These are phyloP conservation scores for Drosophila leonis DNA, from an alignment of 2,888 invertebrate genomes.

Conservation along the genomic window DNA sequence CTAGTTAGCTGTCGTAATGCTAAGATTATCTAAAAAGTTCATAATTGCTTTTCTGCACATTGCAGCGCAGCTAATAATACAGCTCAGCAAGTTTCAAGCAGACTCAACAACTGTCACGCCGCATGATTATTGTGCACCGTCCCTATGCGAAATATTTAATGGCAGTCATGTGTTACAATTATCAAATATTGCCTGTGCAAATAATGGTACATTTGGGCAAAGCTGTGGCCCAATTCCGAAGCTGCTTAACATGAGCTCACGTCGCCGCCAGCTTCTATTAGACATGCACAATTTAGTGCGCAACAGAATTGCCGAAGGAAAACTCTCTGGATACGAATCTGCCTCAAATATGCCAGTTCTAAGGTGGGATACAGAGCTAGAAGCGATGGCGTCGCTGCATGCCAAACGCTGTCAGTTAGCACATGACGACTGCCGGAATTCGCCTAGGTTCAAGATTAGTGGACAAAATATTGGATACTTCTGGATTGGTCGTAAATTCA, in stretches of 20 bases:
- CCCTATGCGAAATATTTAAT: slow-evolving; percentile 81
- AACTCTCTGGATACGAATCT: slow-evolving; percentile 72
- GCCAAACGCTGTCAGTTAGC: slow-evolving; percentile 81
- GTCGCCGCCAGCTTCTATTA: slow-evolving; percentile 80
- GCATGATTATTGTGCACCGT: slow-evolving; percentile 69
- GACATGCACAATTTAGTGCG: slow-evolving; percentile 84
- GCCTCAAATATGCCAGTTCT: slow-evolving; percentile 82
- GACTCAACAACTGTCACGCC: background rate
- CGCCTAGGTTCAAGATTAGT: slow-evolving; percentile 75
- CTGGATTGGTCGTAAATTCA: slow-evolving; percentile 82
- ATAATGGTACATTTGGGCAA: slow-evolving; percentile 70
- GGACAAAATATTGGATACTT: slow-evolving; percentile 84
- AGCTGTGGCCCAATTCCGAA: slow-evolving; percentile 73
- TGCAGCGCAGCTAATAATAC: slow-evolving; percentile 53
- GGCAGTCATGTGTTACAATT: slow-evolving; percentile 75
- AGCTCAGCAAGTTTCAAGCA: slow-evolving; percentile 2
- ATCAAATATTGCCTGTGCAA: slow-evolving; percentile 79
- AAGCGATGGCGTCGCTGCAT: slow-evolving; percentile 80
- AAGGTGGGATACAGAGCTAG: slow-evolving; percentile 83
- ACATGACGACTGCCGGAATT: slow-evolving; percentile 83
- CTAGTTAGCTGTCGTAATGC: slow-evolving; percentile 51
- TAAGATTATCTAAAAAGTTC: slow-evolving; percentile 51
- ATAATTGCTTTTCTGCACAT: slow-evolving; percentile 6
- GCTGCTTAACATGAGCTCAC: slow-evolving; percentile 79
- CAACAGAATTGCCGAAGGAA: slow-evolving; percentile 81